phyloP scores from a whole-genome alignment of 1,140 invertebrate genomes.

The Drosophila saltans region DNA sequence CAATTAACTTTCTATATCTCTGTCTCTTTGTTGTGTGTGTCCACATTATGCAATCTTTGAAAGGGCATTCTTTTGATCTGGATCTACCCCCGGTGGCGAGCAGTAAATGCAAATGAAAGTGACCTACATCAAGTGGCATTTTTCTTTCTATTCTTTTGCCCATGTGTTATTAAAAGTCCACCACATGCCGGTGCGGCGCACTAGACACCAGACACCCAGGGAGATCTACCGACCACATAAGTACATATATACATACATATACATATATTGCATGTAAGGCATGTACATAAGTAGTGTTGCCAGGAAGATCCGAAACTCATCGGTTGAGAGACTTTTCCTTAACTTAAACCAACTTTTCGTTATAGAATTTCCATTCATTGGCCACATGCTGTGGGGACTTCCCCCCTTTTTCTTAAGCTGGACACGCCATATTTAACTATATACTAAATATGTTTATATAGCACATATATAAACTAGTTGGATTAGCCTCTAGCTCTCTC shows the following conservation, averaged over 20 bases:
- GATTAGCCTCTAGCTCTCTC: conserved; percentile 37
- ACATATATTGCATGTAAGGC: neutral
- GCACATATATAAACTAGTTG: conserved; percentile 45
- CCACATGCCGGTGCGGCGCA: conserved; percentile 38
- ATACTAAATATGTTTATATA: conserved; percentile 19
- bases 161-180: conserved; percentile 44
- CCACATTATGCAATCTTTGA: conserved; percentile 76
- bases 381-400: conserved; percentile 49
- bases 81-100: conserved; percentile 51
- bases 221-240: conserved; percentile 23
- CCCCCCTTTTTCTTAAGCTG: conserved; percentile 26
- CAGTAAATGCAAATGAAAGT: conserved; percentile 68
- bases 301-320: conserved; percentile 34
- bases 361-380: conserved; percentile 28
- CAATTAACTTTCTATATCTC: conserved; percentile 36
- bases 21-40: conserved; percentile 62
- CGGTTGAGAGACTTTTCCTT: conserved; percentile 41
- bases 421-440: conserved; percentile 45
- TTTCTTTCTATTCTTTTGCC: conserved; percentile 39
- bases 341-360: conserved; percentile 39
- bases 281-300: neutral
- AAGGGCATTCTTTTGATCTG: conserved; percentile 62
- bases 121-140: conserved; percentile 80
- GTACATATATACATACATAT: neutral
- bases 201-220: conserved; percentile 34